Conservation (phyloP, 2,888 invertebrate genomes). For the Acanthosepion pharaonis region DNA sequence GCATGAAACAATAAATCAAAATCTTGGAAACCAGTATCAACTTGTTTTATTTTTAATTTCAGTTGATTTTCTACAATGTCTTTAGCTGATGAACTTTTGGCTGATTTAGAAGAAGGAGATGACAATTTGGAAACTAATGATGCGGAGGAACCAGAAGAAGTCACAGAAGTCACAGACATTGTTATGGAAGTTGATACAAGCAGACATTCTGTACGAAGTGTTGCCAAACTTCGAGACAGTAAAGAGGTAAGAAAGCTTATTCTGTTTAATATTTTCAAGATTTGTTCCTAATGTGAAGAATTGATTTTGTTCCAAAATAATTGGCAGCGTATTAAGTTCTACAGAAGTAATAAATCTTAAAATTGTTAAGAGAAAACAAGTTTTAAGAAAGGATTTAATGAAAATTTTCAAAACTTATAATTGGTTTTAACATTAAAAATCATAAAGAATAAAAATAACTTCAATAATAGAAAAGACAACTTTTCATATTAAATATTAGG, state of each 20-base stretch:
- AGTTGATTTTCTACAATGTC: constrained; percentile 82
- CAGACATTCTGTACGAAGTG: constrained; percentile 83
- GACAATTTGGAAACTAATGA: constrained; percentile 65
- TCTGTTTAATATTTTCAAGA: neutral
- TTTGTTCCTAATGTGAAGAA: neutral
- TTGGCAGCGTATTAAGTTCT: too few relatives aligned
- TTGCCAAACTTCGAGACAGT: constrained; percentile 92
- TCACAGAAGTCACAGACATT: constrained; percentile 79
- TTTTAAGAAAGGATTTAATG: too few relatives aligned
- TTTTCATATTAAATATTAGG: too few relatives aligned
- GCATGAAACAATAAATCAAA: too few relatives aligned
- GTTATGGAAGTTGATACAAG: constrained; percentile 62
- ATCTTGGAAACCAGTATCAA: neutral
- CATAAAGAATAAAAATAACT: too few relatives aligned
- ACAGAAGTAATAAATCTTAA: too few relatives aligned
- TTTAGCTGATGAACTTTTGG: constrained; percentile 95
- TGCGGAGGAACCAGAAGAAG: constrained; percentile 80
- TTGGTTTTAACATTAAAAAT: too few relatives aligned
- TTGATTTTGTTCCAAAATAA: too few relatives aligned
- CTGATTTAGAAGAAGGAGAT: constrained; percentile 91
- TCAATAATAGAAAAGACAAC: too few relatives aligned
- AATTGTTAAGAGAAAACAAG: too few relatives aligned
- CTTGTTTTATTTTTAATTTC: neutral
- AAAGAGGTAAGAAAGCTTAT: constrained; percentile 78
- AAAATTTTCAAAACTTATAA: too few relatives aligned